Evolutionary conservation across 2,113 vertebrate species (phyloP).

Genomic region (Gasterosteus nipponicus): DNA sequence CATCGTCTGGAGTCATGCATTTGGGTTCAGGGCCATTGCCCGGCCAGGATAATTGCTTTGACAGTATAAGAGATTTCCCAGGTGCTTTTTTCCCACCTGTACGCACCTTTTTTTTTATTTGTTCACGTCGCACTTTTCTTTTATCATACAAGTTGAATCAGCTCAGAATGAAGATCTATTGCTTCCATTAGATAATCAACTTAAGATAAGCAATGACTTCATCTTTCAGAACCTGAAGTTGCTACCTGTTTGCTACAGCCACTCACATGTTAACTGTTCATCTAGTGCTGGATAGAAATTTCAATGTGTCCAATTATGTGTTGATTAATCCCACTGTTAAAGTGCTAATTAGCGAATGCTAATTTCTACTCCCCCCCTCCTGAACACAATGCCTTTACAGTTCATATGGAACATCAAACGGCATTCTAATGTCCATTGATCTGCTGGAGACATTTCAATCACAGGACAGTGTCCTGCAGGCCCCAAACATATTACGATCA

Average conservation of each 20-base stretch:
- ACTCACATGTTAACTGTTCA: too few species aligned
- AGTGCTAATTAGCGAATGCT: background rate
- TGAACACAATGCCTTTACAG: slow-evolving; percentile 21
- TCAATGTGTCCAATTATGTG: background rate
- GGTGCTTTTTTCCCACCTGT: slow-evolving; percentile 39
- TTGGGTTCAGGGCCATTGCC: too few species aligned
- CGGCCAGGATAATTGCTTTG: background rate
- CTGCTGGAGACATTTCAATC: slow-evolving; percentile 59
- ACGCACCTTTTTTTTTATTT: slow-evolving; percentile 28
- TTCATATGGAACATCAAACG: background rate
- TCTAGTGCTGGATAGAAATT: background rate
- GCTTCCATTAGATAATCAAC: background rate
- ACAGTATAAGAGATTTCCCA: slow-evolving; percentile 50
- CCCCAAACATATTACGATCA: slow-evolving; percentile 60
- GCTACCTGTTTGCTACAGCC: background rate
- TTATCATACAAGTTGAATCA: slow-evolving; percentile 42
- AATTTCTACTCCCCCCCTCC: background rate
- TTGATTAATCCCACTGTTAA: background rate
- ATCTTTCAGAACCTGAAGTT: too few species aligned
- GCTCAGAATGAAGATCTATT: background rate
- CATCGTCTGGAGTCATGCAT: too few species aligned
- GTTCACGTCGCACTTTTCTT: slow-evolving; percentile 27
- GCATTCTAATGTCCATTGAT: slow-evolving; percentile 69
- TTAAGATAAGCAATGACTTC: background rate
- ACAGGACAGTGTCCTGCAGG: slow-evolving; percentile 46